These are phyloP conservation scores for Grammomys dolichurus DNA, from an alignment of 2,113 vertebrate species.

Conservation along the genomic window DNA sequence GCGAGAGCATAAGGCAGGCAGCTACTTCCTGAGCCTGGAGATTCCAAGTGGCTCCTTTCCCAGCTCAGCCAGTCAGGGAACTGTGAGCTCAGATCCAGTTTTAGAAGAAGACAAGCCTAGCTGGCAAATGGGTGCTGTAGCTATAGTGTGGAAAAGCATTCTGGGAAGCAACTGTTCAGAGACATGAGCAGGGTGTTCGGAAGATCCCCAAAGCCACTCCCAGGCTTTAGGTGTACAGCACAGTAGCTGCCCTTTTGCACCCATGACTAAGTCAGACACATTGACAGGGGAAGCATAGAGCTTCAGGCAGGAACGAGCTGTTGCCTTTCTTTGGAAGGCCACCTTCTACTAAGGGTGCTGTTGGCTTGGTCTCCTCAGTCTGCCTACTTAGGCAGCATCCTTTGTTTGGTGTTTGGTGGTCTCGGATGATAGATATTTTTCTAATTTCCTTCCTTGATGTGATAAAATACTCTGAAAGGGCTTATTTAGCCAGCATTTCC, in stretches of 20 bases:
- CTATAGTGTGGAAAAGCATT: neutral
- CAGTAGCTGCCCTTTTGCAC: too few species aligned
- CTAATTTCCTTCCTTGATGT: neutral
- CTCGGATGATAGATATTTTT: neutral
- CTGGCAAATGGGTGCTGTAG: neutral
- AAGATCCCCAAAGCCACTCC: neutral
- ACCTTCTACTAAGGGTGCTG: neutral
- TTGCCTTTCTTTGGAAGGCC: neutral
- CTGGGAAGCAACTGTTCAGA: neutral
- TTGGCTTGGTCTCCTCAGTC: neutral
- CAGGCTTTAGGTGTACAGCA: neutral
- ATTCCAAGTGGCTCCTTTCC: neutral
- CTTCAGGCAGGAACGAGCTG: neutral
- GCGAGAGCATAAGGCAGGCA: neutral
- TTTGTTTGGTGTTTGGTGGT: neutral
- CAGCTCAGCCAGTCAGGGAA: neutral
- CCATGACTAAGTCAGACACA: too few species aligned
- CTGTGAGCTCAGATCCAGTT: neutral
- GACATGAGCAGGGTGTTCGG: neutral
- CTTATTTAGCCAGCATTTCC: neutral
- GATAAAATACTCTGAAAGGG: neutral
- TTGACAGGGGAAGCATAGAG: neutral
- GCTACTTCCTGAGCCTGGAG: accelerated
- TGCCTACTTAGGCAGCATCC: neutral
- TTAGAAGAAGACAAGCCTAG: neutral